A percentile compares a stretch with the other conserved stretches of the same genome.
Conservation (phyloP, 2,797 vertebrate genomes). For the Lemur catta region DNA sequence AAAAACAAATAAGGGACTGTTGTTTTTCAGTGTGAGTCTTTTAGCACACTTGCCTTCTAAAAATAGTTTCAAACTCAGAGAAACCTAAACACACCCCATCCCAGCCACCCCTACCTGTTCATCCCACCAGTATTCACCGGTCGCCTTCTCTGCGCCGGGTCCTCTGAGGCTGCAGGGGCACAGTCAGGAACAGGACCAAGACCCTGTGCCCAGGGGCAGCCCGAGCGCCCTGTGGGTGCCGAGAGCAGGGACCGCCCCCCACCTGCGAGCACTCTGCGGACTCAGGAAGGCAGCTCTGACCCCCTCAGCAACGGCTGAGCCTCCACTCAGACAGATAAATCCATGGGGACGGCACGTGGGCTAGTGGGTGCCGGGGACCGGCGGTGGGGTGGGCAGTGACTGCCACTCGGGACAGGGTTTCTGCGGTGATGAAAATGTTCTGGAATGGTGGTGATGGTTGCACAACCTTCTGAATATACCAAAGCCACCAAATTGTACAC, state of each 20-base stretch:
- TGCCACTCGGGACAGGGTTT: background rate
- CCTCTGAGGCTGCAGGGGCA: background rate
- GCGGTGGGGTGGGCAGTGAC: background rate
- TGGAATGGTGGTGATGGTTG: background rate
- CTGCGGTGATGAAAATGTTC: background rate
- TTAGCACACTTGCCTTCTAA: background rate
- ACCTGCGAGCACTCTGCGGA: background rate
- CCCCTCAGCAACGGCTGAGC: rapidly evolving
- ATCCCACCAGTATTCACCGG: rapidly evolving
- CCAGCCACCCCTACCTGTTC: rapidly evolving
- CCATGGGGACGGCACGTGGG: background rate
- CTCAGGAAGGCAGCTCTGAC: rapidly evolving
- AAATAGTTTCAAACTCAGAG: background rate
- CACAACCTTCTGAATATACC: background rate
- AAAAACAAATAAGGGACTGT: background rate
- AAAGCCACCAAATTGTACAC: background rate
- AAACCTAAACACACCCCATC: rapidly evolving
- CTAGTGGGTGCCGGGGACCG: rapidly evolving
- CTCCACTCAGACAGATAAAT: too few species aligned
- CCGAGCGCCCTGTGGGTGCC: background rate
- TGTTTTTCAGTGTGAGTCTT: background rate
- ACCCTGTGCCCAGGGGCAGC: too few species aligned
- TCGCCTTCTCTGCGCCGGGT: rapidly evolving
- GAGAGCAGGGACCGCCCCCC: background rate
- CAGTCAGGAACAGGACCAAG: rapidly evolving